These are phyloP conservation scores for Rhagonycha fulva DNA, from an alignment of 2,888 invertebrate genomes.

Conservation along the genomic window DNA sequence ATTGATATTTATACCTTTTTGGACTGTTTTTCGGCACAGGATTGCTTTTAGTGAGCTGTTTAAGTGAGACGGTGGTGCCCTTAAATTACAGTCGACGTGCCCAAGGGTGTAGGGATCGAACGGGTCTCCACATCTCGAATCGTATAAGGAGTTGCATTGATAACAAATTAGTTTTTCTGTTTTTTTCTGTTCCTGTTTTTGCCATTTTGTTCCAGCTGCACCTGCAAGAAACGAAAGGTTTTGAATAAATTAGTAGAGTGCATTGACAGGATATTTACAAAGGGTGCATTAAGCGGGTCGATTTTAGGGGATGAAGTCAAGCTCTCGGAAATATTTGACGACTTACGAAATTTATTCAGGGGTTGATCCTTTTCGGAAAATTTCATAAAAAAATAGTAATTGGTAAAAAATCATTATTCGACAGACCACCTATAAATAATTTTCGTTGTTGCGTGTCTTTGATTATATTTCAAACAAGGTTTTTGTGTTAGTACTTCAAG, in stretches of 20 bases:
- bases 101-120: constrained; percentile 86
- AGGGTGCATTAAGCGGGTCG: not conserved
- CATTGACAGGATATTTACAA: not conserved
- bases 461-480: not conserved
- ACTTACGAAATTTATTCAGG: not conserved
- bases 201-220: constrained; percentile 28
- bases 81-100: constrained; percentile 80
- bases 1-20: constrained; percentile 48
- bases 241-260: not conserved
- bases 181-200: constrained; percentile 24
- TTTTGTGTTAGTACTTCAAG: not conserved
- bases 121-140: constrained; percentile 86
- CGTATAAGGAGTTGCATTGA: constrained; percentile 89
- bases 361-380: not conserved
- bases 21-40: constrained; percentile 75
- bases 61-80: constrained; percentile 70
- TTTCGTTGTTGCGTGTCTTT: not conserved
- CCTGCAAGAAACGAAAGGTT: constrained; percentile 7
- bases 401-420: not conserved
- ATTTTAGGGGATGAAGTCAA: not conserved
- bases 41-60: constrained; percentile 56
- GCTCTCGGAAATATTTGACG: not conserved
- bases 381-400: not conserved
- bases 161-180: constrained; percentile 72
- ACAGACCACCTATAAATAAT: not conserved